Evolutionary conservation across 2,888 invertebrate genomes (phyloP).

Genomic region (Nomada hirtipes): DNA sequence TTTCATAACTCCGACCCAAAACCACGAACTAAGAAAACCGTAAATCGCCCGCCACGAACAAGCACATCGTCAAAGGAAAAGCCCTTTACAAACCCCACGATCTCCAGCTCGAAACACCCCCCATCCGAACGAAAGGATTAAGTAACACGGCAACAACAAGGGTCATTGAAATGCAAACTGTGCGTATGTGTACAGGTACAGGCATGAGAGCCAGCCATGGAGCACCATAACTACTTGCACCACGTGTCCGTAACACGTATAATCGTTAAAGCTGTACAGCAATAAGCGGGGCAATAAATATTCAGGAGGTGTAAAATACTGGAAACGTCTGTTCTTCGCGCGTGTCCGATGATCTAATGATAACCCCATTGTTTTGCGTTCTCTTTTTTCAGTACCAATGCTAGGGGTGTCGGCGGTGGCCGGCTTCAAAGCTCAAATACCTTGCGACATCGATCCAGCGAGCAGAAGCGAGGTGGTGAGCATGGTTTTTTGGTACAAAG

Average conservation of each 20-base stretch:
- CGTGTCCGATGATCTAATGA: background rate
- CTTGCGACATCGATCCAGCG: slow-evolving; percentile 93
- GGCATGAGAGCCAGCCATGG: background rate
- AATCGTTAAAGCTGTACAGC: too few relatives aligned
- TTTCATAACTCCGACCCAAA: too few relatives aligned
- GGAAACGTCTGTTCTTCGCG: background rate
- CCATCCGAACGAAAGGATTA: slow-evolving; percentile 1
- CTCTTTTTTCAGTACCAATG: slow-evolving; percentile 85
- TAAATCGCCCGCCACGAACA: background rate
- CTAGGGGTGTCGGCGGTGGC: slow-evolving; percentile 92
- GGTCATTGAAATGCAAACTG: background rate
- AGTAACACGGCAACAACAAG: background rate
- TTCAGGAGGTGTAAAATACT: background rate
- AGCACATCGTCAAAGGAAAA: background rate
- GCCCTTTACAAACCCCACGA: background rate
- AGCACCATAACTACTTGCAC: background rate
- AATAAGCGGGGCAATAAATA: background rate
- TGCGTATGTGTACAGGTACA: too few relatives aligned
- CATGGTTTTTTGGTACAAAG: slow-evolving; percentile 95
- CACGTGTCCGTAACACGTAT: background rate
- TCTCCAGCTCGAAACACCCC: background rate
- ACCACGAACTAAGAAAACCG: background rate
- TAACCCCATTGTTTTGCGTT: slow-evolving; percentile 46
- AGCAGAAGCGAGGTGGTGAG: slow-evolving; percentile 92
- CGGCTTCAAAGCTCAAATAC: slow-evolving; percentile 92